Conservation (phyloP, 2,797 vertebrate species). For the Centropyge bicolor region DNA sequence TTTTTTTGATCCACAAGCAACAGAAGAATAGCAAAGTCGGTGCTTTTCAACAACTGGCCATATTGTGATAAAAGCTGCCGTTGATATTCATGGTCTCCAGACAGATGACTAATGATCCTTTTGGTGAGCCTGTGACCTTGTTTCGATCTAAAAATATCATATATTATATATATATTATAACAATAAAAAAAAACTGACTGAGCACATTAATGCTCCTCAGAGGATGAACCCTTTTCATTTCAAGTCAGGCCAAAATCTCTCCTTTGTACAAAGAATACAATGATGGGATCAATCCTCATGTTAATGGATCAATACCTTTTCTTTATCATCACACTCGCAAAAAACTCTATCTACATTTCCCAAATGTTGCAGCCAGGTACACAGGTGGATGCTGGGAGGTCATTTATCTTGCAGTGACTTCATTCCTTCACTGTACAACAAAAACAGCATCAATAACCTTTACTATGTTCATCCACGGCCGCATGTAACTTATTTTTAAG, state of each 20-base stretch:
- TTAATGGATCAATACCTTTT: too few species aligned
- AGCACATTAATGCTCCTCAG: background rate
- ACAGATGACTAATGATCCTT: background rate
- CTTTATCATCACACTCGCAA: background rate
- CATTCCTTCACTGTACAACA: background rate
- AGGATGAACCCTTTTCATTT: background rate
- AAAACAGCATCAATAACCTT: background rate
- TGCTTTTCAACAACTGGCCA: background rate
- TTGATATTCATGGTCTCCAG: slow-evolving; percentile 1
- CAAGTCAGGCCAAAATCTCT: background rate
- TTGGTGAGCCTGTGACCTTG: background rate
- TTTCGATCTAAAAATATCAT: background rate
- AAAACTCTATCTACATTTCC: background rate
- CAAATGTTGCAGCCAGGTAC: background rate
- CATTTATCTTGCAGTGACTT: background rate
- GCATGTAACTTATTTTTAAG: too few species aligned
- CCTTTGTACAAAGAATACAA: background rate
- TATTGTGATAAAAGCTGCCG: background rate
- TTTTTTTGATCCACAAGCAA: background rate
- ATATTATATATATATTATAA: too few species aligned
- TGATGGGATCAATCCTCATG: background rate
- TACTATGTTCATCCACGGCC: too few species aligned
- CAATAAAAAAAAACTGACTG: background rate
- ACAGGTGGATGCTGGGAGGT: background rate
- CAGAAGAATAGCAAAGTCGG: slow-evolving; percentile 15